These are phyloP conservation scores for Tragopan temminckii DNA, from an alignment of 2,797 vertebrate species.

Conservation along the genomic window DNA sequence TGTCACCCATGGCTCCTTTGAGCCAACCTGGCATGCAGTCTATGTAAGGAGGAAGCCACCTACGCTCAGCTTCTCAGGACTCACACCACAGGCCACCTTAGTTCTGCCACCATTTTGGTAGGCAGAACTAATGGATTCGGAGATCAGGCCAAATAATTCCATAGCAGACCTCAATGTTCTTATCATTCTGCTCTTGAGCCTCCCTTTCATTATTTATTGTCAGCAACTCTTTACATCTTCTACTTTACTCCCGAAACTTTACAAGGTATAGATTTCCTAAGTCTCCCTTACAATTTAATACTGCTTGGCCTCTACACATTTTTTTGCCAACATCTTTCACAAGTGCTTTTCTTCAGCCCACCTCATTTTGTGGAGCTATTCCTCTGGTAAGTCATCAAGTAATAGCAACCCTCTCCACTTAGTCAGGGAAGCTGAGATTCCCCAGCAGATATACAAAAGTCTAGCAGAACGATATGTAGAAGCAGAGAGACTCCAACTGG, in stretches of 20 bases:
- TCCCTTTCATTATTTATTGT: neutral
- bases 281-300: neutral
- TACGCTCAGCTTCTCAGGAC: neutral
- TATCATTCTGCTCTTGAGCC: neutral
- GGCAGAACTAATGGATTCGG: neutral
- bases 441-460: neutral
- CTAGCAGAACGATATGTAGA: slow-evolving; percentile 3
- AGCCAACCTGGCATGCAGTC: neutral
- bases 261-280: neutral
- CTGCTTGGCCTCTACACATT: neutral
- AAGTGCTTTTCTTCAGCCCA: neutral
- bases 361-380: slow-evolving; percentile 33
- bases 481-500: neutral
- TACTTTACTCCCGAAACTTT: neutral
- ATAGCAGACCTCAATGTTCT: neutral
- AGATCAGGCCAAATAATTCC: neutral
- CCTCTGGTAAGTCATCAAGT: slow-evolving; percentile 39
- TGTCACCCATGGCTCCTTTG: neutral
- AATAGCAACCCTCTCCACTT: slow-evolving; percentile 53
- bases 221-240: neutral
- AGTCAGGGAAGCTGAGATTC: slow-evolving; percentile 46
- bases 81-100: neutral
- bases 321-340: neutral
- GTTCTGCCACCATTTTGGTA: neutral
- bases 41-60: neutral